phyloP scores from a whole-genome alignment of 1,140 invertebrate species.

The Caenorhabditis remanei region DNA sequence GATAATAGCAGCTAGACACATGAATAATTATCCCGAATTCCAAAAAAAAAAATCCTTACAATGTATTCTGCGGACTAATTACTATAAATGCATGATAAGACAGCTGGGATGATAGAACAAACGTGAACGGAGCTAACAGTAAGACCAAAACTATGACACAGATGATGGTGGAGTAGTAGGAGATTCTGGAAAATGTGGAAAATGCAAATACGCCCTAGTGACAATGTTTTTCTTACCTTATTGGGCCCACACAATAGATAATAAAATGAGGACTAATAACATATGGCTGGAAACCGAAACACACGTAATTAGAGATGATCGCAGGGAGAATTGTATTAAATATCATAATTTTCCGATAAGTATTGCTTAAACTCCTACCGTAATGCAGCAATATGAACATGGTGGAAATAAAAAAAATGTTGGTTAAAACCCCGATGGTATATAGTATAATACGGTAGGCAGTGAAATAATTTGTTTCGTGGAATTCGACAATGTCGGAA shows the following conservation, averaged over 20 bases:
- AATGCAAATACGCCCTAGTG: background rate
- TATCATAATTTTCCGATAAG: background rate
- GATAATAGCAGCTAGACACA: too few species aligned
- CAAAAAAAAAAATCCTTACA: background rate
- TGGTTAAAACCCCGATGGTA: background rate
- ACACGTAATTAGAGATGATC: background rate
- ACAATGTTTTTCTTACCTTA: background rate
- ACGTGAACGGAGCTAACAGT: background rate
- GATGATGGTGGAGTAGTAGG: background rate
- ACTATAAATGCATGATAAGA: background rate
- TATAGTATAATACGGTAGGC: background rate
- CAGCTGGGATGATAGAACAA: background rate
- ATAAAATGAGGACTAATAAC: background rate
- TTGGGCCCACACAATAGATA: background rate
- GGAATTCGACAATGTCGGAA: background rate
- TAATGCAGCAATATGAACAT: background rate
- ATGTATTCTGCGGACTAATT: background rate
- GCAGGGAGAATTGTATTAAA: background rate
- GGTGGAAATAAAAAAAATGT: background rate
- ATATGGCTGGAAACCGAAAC: constrained; percentile 3
- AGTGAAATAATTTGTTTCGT: background rate
- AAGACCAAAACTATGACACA: background rate
- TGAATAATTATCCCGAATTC: too few species aligned
- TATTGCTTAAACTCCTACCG: background rate
- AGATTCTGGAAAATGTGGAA: too few species aligned